A percentile compares a stretch with the other conserved stretches of the same genome.
Evolutionary conservation across 1,140 invertebrate species (phyloP).

Genomic region (Maconellicoccus hirsutus): DNA sequence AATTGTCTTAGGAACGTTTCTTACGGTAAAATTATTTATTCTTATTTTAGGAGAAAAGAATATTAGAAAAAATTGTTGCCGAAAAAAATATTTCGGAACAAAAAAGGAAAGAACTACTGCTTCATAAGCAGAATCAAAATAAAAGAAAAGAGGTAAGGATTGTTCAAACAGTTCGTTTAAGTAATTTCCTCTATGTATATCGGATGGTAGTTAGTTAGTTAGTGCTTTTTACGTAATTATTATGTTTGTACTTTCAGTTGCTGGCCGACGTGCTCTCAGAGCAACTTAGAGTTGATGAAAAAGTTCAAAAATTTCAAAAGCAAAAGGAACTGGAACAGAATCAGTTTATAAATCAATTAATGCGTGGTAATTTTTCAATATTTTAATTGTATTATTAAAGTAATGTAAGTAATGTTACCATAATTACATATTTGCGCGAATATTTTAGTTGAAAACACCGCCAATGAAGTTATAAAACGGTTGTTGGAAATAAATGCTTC

Average conservation of each 20-base stretch:
- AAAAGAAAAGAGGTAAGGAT: neutral
- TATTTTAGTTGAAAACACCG: neutral
- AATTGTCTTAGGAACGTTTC: neutral
- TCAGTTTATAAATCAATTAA: neutral
- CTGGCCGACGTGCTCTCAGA: neutral
- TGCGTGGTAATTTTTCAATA: neutral
- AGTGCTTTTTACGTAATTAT: too few species aligned
- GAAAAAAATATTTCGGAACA: neutral
- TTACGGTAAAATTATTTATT: neutral
- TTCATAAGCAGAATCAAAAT: neutral
- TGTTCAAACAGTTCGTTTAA: neutral
- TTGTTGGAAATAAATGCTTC: neutral
- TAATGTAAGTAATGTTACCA: too few species aligned
- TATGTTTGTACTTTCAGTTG: neutral
- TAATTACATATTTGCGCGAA: neutral
- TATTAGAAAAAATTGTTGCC: neutral
- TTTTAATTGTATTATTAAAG: neutral
- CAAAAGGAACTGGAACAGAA: neutral
- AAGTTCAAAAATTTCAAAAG: neutral
- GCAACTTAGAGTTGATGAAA: neutral
- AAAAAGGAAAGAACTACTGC: neutral
- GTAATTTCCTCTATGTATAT: neutral
- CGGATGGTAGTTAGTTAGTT: neutral
- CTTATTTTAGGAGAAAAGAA: constrained; percentile 7
- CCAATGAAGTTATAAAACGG: constrained; percentile 4